Conservation (phyloP, 2,888 invertebrate genomes). For the Gryllus longicercus region DNA sequence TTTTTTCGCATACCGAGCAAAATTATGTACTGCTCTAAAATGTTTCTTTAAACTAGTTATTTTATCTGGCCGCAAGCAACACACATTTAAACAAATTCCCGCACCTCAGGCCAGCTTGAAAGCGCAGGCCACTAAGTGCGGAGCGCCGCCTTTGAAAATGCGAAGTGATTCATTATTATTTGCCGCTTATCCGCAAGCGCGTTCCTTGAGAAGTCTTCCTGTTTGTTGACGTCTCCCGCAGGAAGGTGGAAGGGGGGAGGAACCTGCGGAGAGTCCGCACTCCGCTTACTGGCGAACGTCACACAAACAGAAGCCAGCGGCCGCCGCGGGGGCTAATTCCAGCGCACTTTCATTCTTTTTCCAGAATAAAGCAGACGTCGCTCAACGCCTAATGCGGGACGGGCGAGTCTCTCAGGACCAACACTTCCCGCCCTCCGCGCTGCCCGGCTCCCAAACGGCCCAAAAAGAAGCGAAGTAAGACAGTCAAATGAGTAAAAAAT, state of each 20-base stretch:
- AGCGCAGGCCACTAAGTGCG: background rate
- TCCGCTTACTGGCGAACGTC: constrained; percentile 6
- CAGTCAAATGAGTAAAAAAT: too few relatives aligned
- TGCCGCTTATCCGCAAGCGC: background rate
- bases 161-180: background rate
- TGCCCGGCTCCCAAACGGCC: background rate
- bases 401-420: background rate
- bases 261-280: background rate
- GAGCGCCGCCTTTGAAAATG: background rate
- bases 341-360: constrained; percentile 1
- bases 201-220: background rate
- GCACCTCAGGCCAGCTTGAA: too few relatives aligned
- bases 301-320: constrained; percentile 1
- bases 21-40: too few relatives aligned
- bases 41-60: too few relatives aligned
- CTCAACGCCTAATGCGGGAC: background rate
- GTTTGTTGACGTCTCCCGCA: background rate
- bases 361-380: constrained; percentile 5
- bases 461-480: too few relatives aligned
- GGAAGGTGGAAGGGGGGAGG: background rate
- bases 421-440: background rate
- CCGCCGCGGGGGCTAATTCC: background rate
- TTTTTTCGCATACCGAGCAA: too few relatives aligned
- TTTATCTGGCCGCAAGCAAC: too few relatives aligned
- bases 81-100: too few relatives aligned